phyloP scores from a whole-genome alignment of 2,888 invertebrate genomes.

The Amblyteles armatorius region DNA sequence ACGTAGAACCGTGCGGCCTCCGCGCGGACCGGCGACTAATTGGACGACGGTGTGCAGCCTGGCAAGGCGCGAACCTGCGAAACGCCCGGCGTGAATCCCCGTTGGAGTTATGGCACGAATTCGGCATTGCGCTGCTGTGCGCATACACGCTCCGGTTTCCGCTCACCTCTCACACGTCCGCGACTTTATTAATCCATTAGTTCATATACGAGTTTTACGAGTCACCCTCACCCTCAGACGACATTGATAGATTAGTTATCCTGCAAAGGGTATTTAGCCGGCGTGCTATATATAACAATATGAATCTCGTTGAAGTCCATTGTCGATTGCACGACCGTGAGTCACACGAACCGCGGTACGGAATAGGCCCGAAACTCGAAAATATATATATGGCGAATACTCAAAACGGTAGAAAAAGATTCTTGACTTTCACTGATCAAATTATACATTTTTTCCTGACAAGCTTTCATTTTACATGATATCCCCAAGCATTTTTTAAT shows the following conservation, averaged over 20 bases:
- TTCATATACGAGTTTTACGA: conserved; percentile 35
- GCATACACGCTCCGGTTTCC: conserved; percentile 38
- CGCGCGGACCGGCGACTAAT: conserved; percentile 72
- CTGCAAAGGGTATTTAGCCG: not conserved
- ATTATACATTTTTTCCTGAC: no score
- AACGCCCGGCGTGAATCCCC: conserved; percentile 57
- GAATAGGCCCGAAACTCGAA: not conserved
- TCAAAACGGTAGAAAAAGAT: not conserved
- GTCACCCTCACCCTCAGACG: conserved; percentile 28
- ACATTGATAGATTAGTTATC: conserved; percentile 45
- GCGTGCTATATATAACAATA: not conserved
- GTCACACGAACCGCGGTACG: not conserved
- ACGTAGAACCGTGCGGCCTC: conserved; percentile 25
- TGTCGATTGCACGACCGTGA: conserved; percentile 20
- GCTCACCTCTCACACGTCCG: conserved; percentile 8
- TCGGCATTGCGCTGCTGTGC: conserved; percentile 18
- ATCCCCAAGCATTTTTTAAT: no score
- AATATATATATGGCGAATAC: not conserved
- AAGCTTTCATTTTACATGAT: no score
- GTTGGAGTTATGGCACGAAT: conserved; percentile 61
- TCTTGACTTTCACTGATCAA: not conserved
- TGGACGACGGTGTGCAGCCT: conserved; percentile 66
- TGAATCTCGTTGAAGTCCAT: conserved; percentile 22
- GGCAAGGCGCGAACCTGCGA: conserved; percentile 59
- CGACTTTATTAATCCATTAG: conserved; percentile 66